Conservation (phyloP, 2,797 vertebrate genomes). For the Staurois parvus region DNA sequence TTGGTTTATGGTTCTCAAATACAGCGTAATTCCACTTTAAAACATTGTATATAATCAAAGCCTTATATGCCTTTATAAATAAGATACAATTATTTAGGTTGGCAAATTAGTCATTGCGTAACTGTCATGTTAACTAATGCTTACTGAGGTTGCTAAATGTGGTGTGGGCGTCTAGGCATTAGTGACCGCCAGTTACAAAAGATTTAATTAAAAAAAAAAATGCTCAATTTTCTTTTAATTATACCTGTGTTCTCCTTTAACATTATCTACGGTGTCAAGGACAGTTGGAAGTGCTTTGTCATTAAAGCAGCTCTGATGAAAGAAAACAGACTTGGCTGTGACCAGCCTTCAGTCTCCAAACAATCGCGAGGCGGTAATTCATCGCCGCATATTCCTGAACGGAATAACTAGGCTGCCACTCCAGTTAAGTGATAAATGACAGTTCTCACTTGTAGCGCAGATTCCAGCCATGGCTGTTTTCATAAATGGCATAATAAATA, state of each 20-base stretch:
- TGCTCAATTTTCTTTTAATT: too few relatives aligned
- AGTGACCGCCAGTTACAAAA: too few relatives aligned
- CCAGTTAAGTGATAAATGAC: constrained; percentile 57
- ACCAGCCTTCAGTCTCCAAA: constrained; percentile 20
- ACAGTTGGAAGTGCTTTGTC: background rate
- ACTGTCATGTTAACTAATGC: too few relatives aligned
- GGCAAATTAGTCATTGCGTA: too few relatives aligned
- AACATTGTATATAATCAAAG: too few relatives aligned
- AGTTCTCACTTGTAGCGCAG: constrained; percentile 45
- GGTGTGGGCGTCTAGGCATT: too few relatives aligned
- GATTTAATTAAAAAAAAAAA: too few relatives aligned
- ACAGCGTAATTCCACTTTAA: too few relatives aligned
- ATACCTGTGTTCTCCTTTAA: background rate
- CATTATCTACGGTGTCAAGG: background rate
- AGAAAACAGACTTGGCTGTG: constrained; percentile 11
- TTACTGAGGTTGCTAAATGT: too few relatives aligned
- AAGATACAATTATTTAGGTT: too few relatives aligned
- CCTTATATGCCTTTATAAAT: too few relatives aligned
- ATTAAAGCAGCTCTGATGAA: background rate
- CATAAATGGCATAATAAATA: constrained; percentile 61
- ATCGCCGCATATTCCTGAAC: constrained; percentile 13
- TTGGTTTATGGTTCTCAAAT: too few relatives aligned
- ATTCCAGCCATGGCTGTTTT: constrained; percentile 55
- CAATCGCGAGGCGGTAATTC: constrained; percentile 33
- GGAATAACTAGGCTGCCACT: constrained; percentile 54